phyloP scores from a whole-genome alignment of 2,888 invertebrate genomes.

The Rhagophthalmus giganteus region DNA sequence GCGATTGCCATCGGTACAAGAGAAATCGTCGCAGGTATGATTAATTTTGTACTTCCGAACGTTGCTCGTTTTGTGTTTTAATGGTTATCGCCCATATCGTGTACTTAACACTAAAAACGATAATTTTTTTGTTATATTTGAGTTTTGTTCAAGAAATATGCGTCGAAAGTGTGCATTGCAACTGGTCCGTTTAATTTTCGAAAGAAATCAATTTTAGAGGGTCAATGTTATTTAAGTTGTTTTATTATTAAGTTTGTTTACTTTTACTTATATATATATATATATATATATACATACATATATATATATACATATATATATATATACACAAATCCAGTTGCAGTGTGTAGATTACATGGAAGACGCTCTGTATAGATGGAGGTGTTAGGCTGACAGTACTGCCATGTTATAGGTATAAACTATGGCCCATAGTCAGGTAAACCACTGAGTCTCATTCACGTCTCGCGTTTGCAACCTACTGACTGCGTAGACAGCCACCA shows the following conservation, averaged over 20 bases:
- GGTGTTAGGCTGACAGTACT: constrained; percentile 51
- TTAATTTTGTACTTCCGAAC: no score
- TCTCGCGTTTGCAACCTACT: constrained; percentile 48
- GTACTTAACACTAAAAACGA: constrained; percentile 6
- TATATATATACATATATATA: no score
- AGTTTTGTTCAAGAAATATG: constrained; percentile 16
- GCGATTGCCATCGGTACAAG: constrained; percentile 80
- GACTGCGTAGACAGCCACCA: constrained; percentile 52
- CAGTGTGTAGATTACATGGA: constrained; percentile 26
- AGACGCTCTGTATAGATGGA: constrained; percentile 27
- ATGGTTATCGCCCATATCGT: constrained; percentile 11
- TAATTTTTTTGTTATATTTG: constrained; percentile 14
- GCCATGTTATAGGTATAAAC: constrained; percentile 58
- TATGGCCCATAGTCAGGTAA: constrained; percentile 56
- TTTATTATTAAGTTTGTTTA: no score
- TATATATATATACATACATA: no score
- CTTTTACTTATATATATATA: no score
- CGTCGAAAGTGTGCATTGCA: constrained; percentile 30
- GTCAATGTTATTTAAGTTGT: no score
- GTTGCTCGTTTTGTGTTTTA: constrained; percentile 13
- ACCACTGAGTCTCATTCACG: constrained; percentile 49
- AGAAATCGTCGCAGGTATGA: constrained; percentile 60
- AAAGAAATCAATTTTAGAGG: no score
- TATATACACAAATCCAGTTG: constrained; percentile 19
- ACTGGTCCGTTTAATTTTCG: constrained; percentile 26